Evolutionary conservation across 2,797 vertebrate genomes (phyloP), one percentile per base, ranked within the genome.

Genomic region (Myotis vivesi): DNA sequence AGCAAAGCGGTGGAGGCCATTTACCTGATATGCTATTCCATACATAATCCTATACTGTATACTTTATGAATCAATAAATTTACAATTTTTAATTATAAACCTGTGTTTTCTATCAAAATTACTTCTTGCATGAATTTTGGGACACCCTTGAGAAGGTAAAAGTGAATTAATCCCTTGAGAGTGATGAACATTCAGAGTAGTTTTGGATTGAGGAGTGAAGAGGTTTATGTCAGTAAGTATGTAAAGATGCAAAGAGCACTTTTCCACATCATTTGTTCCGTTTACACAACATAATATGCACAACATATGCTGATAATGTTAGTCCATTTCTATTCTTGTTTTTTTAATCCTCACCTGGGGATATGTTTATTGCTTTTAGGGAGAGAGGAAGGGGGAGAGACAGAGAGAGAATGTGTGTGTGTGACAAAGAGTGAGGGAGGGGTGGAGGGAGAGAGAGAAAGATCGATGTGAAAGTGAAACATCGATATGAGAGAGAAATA

Each of bases 201-300:
- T 13, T 91, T 23, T 36, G 46, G 64, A 55, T 12, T 89, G 64
- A 87, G 49, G 38, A 59, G 30, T 68, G 59, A 90, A 76, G 55
- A 76, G 49, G 36, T 86, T 76, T 87, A 75, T 44, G 20, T 84
- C 41, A 46, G 41, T 36, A 41, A n/a, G 76, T 77, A 87, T 25
- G 49, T 53, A 85, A 90, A 92, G 10, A 87, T 25, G 49, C 59
- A 85, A 90, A 90, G 6, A 75, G 41, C 30, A 22, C 62, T 94
- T 79, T 66, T 49, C 33, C 77, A 51, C 0, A 87, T 6, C 33
- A 93, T 28, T 12, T 66, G 68, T 87, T 92, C 28, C 22, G 77
- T 57, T 44, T 73, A 62, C 11, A 83, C 30, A 77, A 81, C 33
- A 94, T 92, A 92, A 77, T 46, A 84, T n/a, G 75, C 25, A 82